phyloP scores from a whole-genome alignment of 2,113 vertebrate species.

The Nansenia antarctica region DNA sequence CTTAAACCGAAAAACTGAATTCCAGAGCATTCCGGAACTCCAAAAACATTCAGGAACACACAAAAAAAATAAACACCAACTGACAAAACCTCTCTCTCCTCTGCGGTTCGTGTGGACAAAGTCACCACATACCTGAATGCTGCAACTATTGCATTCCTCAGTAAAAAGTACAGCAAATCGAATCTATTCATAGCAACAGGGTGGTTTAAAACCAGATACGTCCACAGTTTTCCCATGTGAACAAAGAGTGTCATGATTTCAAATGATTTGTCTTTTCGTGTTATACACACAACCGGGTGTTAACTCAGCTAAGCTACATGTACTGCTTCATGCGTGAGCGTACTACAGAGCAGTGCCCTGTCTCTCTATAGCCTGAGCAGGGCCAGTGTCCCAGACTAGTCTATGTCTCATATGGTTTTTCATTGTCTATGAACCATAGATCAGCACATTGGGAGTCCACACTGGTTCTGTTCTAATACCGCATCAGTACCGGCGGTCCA shows the following conservation, averaged over 20 bases:
- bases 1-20: too few relatives aligned
- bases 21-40: slow-evolving; percentile 14
- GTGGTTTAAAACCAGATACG: slow-evolving; percentile 2
- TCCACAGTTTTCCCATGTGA: slow-evolving; percentile 21
- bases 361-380: background rate
- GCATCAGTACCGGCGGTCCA: background rate
- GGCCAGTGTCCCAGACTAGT: background rate
- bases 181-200: slow-evolving; percentile 28
- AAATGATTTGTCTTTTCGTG: too few relatives aligned
- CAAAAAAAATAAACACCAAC: too few relatives aligned
- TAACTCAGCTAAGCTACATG: background rate
- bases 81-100: background rate
- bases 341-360: slow-evolving; percentile 27
- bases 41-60: too few relatives aligned
- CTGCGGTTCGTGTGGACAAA: slow-evolving; percentile 34
- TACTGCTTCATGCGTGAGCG: background rate
- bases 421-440: background rate
- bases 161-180: background rate
- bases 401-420: too few relatives aligned
- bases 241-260: slow-evolving; percentile 23
- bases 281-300: background rate
- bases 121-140: slow-evolving; percentile 25
- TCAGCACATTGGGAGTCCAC: background rate
- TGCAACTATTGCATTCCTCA: slow-evolving; percentile 9
- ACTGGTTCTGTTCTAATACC: background rate